Conservation (phyloP, 1,140 invertebrate species). For the Coboldia fuscipes region DNA sequence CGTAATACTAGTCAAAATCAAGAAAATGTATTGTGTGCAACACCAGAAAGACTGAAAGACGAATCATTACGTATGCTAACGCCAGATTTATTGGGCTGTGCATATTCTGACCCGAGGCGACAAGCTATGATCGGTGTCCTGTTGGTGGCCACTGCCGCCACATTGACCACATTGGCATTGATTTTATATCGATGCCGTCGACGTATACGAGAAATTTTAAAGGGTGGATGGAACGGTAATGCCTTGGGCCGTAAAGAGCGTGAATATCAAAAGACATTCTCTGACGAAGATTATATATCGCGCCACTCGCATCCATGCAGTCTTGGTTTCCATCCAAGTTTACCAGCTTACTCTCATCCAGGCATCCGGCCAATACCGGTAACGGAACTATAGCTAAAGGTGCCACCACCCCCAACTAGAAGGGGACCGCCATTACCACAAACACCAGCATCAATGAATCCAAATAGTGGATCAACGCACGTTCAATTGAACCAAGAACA, state of each 20-base stretch:
- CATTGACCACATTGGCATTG: slow-evolving; percentile 41
- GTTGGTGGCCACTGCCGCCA: slow-evolving; percentile 39
- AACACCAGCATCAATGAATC: slow-evolving; percentile 6
- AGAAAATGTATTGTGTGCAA: slow-evolving; percentile 38
- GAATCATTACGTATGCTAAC: slow-evolving; percentile 40
- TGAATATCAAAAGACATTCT: slow-evolving; percentile 72
- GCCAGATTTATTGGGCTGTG: slow-evolving; percentile 58
- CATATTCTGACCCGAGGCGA: slow-evolving; percentile 43
- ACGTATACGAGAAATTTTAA: slow-evolving; percentile 49
- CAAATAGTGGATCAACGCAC: slow-evolving; percentile 11
- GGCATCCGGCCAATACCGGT: slow-evolving; percentile 58
- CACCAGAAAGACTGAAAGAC: slow-evolving; percentile 44
- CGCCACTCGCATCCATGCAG: slow-evolving; percentile 35
- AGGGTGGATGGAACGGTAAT: slow-evolving; percentile 63
- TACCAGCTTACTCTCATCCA: slow-evolving; percentile 12
- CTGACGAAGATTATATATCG: slow-evolving; percentile 62
- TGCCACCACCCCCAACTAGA: slow-evolving; percentile 19
- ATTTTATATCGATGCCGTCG: slow-evolving; percentile 57
- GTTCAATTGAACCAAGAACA: slow-evolving; percentile 20
- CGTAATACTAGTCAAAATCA: slow-evolving; percentile 38
- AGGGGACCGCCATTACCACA: slow-evolving; percentile 12
- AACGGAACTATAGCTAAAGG: slow-evolving; percentile 81
- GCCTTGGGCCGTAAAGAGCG: slow-evolving; percentile 56
- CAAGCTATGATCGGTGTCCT: slow-evolving; percentile 56
- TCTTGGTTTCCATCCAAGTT: slow-evolving; percentile 27